These are phyloP conservation scores for Sesia apiformis DNA, from an alignment of 2,888 invertebrate species.

Conservation along the genomic window DNA sequence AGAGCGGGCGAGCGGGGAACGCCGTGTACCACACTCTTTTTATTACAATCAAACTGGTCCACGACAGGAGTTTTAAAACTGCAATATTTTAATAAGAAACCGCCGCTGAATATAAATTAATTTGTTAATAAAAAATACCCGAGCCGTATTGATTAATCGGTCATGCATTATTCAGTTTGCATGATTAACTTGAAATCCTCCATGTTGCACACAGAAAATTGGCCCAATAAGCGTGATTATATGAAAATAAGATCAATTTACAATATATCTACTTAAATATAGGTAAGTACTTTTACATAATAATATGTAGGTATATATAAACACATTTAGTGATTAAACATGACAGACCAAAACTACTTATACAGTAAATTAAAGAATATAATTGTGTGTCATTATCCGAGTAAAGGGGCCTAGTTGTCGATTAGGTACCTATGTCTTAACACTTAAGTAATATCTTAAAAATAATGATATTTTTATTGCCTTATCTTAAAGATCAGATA, in stretches of 20 bases:
- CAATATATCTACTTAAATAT: not conserved
- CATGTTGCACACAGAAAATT: slow-evolving; percentile 10
- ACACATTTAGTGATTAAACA: no score
- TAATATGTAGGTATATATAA: not conserved
- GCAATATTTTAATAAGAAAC: slow-evolving; percentile 61
- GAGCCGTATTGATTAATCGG: slow-evolving; percentile 36
- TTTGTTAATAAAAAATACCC: slow-evolving; percentile 40
- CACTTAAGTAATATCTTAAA: no score
- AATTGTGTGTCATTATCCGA: no score
- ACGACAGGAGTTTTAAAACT: slow-evolving; percentile 45
- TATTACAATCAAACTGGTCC: slow-evolving; percentile 46
- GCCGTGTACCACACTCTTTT: slow-evolving; percentile 28
- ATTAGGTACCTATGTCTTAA: no score
- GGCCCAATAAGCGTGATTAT: slow-evolving; percentile 24
- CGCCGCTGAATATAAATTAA: slow-evolving; percentile 52
- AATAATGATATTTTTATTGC: no score
- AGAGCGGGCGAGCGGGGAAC: not conserved
- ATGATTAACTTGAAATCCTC: slow-evolving; percentile 26
- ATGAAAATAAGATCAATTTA: slow-evolving; percentile 16
- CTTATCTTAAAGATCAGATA: no score
- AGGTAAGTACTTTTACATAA: not conserved
- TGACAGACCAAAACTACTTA: no score
- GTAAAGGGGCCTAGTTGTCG: no score
- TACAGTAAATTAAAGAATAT: no score
- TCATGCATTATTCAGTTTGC: slow-evolving; percentile 43